Conservation (phyloP, 2,113 vertebrate genomes). For the Scomber scombrus region DNA sequence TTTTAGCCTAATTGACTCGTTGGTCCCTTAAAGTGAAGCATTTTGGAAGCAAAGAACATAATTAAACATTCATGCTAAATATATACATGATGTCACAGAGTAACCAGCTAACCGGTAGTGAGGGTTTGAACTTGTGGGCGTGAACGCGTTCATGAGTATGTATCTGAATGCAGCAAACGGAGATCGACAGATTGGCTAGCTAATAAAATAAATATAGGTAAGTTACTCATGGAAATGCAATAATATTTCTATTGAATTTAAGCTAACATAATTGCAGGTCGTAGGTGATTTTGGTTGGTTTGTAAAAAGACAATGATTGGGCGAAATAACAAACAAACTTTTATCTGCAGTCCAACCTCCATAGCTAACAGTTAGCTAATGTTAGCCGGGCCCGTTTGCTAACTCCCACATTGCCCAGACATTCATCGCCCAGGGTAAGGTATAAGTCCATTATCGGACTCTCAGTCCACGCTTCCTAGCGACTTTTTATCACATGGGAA, state of each 20-base stretch:
- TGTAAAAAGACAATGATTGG: not conserved
- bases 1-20: not conserved
- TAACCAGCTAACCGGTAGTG: not conserved
- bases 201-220: slow-evolving; percentile 3
- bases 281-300: rapidly evolving
- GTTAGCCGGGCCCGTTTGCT: slow-evolving; percentile 38
- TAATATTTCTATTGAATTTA: not conserved
- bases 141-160: not conserved
- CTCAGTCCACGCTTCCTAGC: too few species aligned
- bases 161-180: not conserved
- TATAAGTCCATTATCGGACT: too few species aligned
- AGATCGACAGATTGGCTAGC: not conserved
- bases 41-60: too few species aligned
- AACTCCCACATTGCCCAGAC: too few species aligned
- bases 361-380: not conserved
- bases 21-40: too few species aligned
- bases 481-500: too few species aligned
- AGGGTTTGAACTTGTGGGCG: slow-evolving; percentile 27
- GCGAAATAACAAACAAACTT: not conserved
- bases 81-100: not conserved
- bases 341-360: not conserved
- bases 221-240: not conserved
- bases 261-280: not conserved
- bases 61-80: not conserved
- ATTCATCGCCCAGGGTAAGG: too few species aligned